Evolutionary conservation across 1,140 invertebrate genomes (phyloP).

Genomic region (Marisa cornuarietis): DNA sequence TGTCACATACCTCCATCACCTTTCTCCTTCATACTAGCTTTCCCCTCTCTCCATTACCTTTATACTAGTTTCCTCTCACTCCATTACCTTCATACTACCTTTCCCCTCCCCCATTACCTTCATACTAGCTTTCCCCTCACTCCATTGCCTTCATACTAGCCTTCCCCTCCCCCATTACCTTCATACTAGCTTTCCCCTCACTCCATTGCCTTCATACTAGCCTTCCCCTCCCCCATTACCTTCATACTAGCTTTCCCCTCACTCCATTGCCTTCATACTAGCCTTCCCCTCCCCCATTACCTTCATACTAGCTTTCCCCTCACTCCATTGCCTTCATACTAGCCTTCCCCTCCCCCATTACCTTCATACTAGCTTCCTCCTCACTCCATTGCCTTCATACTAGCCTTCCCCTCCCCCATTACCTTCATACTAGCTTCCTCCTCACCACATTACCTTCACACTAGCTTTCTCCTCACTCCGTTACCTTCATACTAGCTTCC

Average conservation of each 20-base stretch:
- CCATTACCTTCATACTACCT: too few species aligned
- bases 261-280: neutral
- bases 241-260: neutral
- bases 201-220: too few species aligned
- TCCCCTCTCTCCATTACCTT: neutral
- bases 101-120: neutral
- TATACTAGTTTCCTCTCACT: too few species aligned
- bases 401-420: neutral
- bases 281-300: neutral
- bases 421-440: neutral
- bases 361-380: neutral
- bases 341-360: neutral
- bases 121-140: neutral
- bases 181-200: neutral
- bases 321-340: neutral
- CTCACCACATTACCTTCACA: too few species aligned
- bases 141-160: neutral
- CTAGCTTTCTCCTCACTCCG: too few species aligned
- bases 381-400: neutral
- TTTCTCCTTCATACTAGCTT: neutral
- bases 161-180: neutral
- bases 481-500: too few species aligned
- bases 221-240: neutral
- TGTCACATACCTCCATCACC: too few species aligned
- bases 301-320: neutral